Percentiles rank a stretch among this genome's conserved stretches.
These are phyloP conservation scores for Drosophila yakuba DNA, from an alignment of 1,140 invertebrate genomes.

Conservation along the genomic window DNA sequence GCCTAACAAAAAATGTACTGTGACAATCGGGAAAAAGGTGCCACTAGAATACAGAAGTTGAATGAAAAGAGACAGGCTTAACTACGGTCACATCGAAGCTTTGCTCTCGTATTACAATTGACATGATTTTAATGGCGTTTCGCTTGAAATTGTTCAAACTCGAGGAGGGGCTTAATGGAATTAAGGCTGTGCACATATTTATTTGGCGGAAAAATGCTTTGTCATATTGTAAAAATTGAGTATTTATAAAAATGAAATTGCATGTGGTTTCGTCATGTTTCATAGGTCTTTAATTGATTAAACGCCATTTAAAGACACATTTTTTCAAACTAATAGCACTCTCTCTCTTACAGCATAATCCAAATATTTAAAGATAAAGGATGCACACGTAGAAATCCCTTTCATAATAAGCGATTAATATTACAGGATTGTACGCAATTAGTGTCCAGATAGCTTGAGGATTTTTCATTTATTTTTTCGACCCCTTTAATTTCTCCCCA, in stretches of 20 bases:
- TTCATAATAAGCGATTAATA: constrained; percentile 25
- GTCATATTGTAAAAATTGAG: neutral
- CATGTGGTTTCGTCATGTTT: neutral
- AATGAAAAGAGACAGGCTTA: constrained; percentile 43
- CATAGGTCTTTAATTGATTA: neutral
- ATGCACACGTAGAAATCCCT: constrained; percentile 4
- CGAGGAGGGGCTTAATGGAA: constrained; percentile 25
- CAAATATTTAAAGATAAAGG: constrained; percentile 4
- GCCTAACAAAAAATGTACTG: constrained; percentile 37
- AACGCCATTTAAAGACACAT: no score
- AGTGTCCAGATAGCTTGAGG: constrained; percentile 17
- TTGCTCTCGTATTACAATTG: constrained; percentile 59
- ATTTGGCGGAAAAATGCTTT: constrained; percentile 15
- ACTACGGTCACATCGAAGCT: constrained; percentile 46
- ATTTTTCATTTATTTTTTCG: constrained; percentile 30
- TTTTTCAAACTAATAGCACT: neutral
- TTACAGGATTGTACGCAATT: constrained; percentile 29
- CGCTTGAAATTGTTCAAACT: constrained; percentile 38
- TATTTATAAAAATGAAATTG: neutral
- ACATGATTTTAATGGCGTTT: constrained; percentile 70
- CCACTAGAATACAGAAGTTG: neutral
- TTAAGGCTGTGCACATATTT: constrained; percentile 27
- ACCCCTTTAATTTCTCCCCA: neutral
- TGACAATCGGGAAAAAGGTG: constrained; percentile 15
- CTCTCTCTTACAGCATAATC: neutral